phyloP scores from a whole-genome alignment of 2,888 invertebrate species.

The Sturmia bella region DNA sequence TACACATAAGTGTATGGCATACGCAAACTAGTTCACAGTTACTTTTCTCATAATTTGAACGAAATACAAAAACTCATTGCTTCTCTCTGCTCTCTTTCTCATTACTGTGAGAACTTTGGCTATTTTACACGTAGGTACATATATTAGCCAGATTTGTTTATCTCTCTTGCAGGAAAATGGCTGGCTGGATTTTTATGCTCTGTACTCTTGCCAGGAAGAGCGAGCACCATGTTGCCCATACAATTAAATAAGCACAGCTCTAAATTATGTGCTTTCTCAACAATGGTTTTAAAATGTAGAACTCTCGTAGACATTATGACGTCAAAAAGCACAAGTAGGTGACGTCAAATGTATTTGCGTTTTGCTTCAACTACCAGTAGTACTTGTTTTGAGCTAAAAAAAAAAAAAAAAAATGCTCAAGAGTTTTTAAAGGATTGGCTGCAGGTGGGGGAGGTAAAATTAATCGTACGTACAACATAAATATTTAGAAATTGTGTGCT shows the following conservation, averaged over 20 bases:
- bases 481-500: no score
- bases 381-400: no score
- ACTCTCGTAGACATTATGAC: slow-evolving; percentile 63
- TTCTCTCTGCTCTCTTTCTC: background rate
- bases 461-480: no score
- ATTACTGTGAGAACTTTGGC: background rate
- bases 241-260: background rate
- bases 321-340: slow-evolving; percentile 53
- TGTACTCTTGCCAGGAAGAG: background rate
- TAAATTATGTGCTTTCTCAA: background rate
- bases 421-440: no score
- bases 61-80: slow-evolving; percentile 13
- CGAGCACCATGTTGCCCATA: background rate
- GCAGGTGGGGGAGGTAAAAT: no score
- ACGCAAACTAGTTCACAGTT: slow-evolving; percentile 40
- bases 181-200: no score
- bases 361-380: background rate
- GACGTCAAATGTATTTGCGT: slow-evolving; percentile 58
- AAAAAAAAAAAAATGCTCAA: no score
- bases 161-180: no score
- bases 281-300: slow-evolving; percentile 38
- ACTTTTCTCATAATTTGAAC: slow-evolving; percentile 30
- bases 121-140: no score
- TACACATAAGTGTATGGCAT: background rate
- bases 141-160: no score